Percentiles rank a stretch among this genome's conserved stretches.
Evolutionary conservation across 2,113 vertebrate genomes (phyloP).

Genomic region (Xiphophorus maculatus): DNA sequence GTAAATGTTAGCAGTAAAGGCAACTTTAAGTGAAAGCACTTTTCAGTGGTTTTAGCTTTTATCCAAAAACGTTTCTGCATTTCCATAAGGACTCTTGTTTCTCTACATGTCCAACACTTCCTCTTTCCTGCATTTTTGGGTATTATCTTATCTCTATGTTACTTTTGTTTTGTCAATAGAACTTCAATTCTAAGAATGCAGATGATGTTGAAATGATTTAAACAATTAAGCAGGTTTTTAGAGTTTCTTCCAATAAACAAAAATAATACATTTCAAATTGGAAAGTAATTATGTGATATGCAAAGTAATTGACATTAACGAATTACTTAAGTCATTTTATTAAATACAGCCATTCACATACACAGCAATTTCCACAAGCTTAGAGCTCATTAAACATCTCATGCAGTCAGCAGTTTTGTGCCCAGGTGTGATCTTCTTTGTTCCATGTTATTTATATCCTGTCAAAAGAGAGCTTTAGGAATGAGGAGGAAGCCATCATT

Average conservation of each 20-base stretch:
- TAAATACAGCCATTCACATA: background rate
- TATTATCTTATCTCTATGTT: background rate
- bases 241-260: background rate
- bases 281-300: background rate
- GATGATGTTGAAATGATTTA: background rate
- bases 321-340: background rate
- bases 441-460: background rate
- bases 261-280: background rate
- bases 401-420: background rate
- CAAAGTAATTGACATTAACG: background rate
- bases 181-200: background rate
- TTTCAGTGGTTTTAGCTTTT: background rate
- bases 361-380: background rate
- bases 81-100: background rate
- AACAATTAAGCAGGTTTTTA: background rate
- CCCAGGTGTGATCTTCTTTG: background rate
- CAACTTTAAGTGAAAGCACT: background rate
- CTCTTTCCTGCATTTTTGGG: background rate
- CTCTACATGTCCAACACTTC: background rate
- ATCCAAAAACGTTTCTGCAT: background rate
- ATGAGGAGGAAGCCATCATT: background rate
- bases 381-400: background rate
- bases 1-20: background rate
- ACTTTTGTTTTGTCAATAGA: background rate
- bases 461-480: background rate